Conservation (phyloP, 2,797 vertebrate genomes). For the Sparidentex hasta region DNA sequence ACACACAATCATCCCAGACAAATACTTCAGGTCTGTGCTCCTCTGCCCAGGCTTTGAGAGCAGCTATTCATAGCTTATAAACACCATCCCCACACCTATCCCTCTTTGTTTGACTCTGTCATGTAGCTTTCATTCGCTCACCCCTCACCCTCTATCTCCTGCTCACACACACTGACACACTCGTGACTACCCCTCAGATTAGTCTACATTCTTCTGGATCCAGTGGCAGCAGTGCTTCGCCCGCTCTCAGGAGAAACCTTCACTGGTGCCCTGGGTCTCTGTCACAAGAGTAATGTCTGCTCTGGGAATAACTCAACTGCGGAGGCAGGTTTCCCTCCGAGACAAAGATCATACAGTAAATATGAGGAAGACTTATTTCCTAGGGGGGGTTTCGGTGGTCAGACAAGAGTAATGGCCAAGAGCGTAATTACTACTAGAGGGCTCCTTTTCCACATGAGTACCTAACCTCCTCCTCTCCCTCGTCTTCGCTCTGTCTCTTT, state of each 20-base stretch:
- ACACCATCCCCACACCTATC: conserved; percentile 49
- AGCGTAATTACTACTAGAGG: conserved; percentile 72
- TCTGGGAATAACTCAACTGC: conserved; percentile 42
- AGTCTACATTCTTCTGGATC: conserved; percentile 37
- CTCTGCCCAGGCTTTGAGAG: conserved; percentile 26
- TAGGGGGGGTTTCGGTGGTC: conserved; percentile 52
- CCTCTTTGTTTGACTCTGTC: conserved; percentile 42
- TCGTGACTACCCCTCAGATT: conserved; percentile 39
- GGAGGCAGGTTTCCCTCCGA: conserved; percentile 44
- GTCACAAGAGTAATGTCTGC: conserved; percentile 63
- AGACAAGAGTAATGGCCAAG: conserved; percentile 69
- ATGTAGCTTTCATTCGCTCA: conserved; percentile 50
- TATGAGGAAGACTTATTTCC: conserved; percentile 65
- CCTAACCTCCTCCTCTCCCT: conserved; percentile 43
- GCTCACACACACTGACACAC: neutral
- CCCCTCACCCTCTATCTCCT: conserved; percentile 26
- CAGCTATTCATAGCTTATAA: conserved; percentile 58
- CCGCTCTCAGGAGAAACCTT: conserved; percentile 53
- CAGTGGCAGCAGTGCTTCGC: conserved; percentile 27
- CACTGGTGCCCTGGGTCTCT: conserved; percentile 49
- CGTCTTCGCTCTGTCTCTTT: conserved; percentile 32
- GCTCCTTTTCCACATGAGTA: conserved; percentile 65
- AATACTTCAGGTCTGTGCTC: conserved; percentile 41
- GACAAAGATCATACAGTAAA: conserved; percentile 69
- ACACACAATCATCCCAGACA: conserved; percentile 24